Evolutionary conservation across 2,888 invertebrate genomes (phyloP), one percentile per base, ranked within the genome.

Genomic region (Aporophyla lueneburgensis): DNA sequence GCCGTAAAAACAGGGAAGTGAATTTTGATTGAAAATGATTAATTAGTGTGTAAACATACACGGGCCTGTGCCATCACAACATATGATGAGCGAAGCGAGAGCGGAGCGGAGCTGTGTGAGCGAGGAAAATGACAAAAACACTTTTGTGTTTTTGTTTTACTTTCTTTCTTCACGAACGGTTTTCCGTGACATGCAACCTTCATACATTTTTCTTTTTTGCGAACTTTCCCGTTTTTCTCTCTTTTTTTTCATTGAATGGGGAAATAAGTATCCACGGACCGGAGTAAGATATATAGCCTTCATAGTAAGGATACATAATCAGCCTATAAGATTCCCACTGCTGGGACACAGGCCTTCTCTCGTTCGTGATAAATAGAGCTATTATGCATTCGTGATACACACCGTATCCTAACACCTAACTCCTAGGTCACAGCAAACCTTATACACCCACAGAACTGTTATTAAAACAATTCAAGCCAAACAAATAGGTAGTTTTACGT

Each of bases 21-120:
- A 59, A 68, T 74, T 84, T 68, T 71, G 63, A 84, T 80, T 40
- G 81, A 74, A 68, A 56, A 84, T 74, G 46, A 84, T 80, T 74
- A 80, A 82, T 84, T 80, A 65, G 40, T 53, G 27, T n/a, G 46
- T 43, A 63, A 70, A 67, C 49, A 68, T 24, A 33, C 33, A 49
- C 27, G 21, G 56, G 1, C 49, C 21, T 19, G 12, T n/a, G 33
- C 6, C 33, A 81, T n/a, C 46, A 49, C 21, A 68, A 43, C 49
- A 56, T 1, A 4, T 56, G 53, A 53, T 24, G 24, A 56, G 16
- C 21, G 43, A 40, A 27, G 49, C 21, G 2, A 21, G 10, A 61
- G 53, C 54, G 21, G 40, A 40, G 27, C 27, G 40, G 53, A 54
- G 59, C 33, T 53, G 33, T 46, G 21, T 24, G 12, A 58, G n/a